Conservation (phyloP, 2,113 vertebrate genomes). For the Amazona guildingii region DNA sequence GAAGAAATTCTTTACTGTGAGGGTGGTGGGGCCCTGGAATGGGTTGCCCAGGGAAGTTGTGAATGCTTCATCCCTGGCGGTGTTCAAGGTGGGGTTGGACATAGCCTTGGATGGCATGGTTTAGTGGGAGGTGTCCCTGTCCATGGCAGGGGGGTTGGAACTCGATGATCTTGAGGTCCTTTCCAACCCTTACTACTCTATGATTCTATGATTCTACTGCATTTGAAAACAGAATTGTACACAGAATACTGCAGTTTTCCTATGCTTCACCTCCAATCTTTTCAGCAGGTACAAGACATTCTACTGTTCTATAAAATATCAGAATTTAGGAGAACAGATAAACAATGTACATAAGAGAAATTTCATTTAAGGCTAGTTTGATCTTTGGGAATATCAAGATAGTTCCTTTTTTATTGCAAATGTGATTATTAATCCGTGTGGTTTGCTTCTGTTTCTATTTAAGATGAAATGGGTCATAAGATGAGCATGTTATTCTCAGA, state of each 20-base stretch:
- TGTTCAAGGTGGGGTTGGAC: no score
- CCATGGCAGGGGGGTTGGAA: no score
- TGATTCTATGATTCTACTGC: not conserved
- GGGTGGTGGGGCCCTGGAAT: no score
- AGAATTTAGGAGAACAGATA: not conserved
- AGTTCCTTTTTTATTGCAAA: not conserved
- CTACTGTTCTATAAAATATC: not conserved
- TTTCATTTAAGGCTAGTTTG: not conserved
- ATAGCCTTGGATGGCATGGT: no score
- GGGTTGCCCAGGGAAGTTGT: no score
- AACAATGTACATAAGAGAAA: not conserved
- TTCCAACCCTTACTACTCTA: no score
- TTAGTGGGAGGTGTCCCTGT: no score
- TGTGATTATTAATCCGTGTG: not conserved
- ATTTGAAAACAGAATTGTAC: not conserved
- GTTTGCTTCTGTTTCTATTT: not conserved
- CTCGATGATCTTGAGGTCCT: no score
- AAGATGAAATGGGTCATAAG: not conserved
- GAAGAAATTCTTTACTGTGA: no score
- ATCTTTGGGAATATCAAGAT: not conserved
- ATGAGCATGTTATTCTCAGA: not conserved
- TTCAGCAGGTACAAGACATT: not conserved
- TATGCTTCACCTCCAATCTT: not conserved
- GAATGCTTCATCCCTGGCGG: no score
- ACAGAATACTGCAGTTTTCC: not conserved